Evolutionary conservation across 2,113 vertebrate species (phyloP), one percentile per base, ranked within the genome.

Genomic region (Malurus alboscapulatus): DNA sequence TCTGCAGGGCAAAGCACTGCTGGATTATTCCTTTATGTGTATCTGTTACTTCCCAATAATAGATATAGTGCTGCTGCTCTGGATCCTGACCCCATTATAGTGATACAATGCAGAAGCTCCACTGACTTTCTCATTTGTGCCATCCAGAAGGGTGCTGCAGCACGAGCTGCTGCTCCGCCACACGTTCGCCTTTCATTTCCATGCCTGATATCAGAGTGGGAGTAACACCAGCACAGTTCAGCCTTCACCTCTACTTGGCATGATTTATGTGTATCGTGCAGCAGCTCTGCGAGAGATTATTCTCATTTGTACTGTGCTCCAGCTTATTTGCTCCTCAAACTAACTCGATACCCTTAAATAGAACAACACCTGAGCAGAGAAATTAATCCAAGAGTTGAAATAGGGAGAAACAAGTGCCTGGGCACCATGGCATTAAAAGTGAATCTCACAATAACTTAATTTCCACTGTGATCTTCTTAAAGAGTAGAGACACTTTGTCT

Each of bases 161-260:
- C 14, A 48, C 0, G 0, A 91, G 59, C 69, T 0, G 0, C 0
- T 9, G 36, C 54, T 45, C 36, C 0, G 0, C 40, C 44, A 13
- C 3, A 21, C 11, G 5, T 30, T 83, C 14, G 5, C 32, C 51
- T 71, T 75, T 65, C 25, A 25, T 54, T 61, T 91, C 73, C 8
- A 4, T 45, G 57, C 25, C n/a, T 69, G 30, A 76, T 18, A 17
- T 22, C 7, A 2, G 51, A 73, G 26, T 38, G 36, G 73, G 88
- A 94, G 51, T 40, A 71, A 42, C 81, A 72, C 29, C 8, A 5
- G 34, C 69, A 74, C 20, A 66, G 40, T 54, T 91, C 66, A 69
- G 62, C 57, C 67, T 74, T 53, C 32, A 53, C 73, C 48, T 77
- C 88, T 76, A 42, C 40, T 44, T 22, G 14, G 15, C n/a, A 18